These are phyloP conservation scores for Camelus bactrianus DNA, from an alignment of 2,113 vertebrate genomes.

Conservation along the genomic window DNA sequence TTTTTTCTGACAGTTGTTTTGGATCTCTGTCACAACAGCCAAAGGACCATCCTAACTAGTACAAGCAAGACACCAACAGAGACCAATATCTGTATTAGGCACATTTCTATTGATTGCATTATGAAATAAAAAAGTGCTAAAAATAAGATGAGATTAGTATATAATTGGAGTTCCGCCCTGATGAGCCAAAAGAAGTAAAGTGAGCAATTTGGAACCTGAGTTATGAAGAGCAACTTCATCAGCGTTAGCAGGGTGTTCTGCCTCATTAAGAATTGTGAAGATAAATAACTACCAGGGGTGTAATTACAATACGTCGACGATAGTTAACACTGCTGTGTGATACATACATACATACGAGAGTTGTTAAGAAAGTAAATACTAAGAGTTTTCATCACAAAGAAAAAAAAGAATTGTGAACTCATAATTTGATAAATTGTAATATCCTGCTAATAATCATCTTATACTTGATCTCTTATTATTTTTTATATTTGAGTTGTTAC, in stretches of 20 bases:
- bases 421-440: not conserved
- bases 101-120: not conserved
- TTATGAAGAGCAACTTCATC: not conserved
- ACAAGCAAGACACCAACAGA: not conserved
- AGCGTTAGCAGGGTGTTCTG: not conserved
- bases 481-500: conserved; percentile 17
- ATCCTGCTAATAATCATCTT: not conserved
- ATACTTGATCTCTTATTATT: not conserved
- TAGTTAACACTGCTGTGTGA: not conserved
- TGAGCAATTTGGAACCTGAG: not conserved
- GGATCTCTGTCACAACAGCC: not conserved
- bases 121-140: not conserved
- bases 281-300: not conserved
- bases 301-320: not conserved
- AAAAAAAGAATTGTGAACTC: not conserved
- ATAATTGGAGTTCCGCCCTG: not conserved
- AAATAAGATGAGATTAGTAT: not conserved
- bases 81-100: not conserved
- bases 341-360: not conserved
- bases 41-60: not conserved
- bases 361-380: not conserved
- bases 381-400: not conserved
- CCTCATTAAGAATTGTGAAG: not conserved
- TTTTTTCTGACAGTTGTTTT: not conserved
- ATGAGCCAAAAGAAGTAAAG: not conserved